These are phyloP conservation scores for Heliconius charithonia DNA, from an alignment of 2,888 invertebrate species.

Conservation along the genomic window DNA sequence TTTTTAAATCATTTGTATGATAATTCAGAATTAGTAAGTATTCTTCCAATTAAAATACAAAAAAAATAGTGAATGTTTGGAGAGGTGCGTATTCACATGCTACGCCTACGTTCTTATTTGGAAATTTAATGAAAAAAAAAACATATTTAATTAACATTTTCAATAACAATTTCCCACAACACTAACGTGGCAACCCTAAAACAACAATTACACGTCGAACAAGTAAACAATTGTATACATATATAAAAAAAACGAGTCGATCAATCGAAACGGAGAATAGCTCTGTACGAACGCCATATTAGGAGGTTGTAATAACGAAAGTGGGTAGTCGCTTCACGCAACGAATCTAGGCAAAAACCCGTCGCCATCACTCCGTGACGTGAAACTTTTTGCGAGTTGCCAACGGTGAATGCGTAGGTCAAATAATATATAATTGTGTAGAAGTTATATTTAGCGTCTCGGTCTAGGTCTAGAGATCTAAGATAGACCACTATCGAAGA, in stretches of 20 bases:
- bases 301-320: slow-evolving; percentile 47
- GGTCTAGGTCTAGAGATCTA: neutral
- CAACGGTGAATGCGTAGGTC: slow-evolving; percentile 28
- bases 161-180: neutral
- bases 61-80: too few relatives aligned
- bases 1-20: too few relatives aligned
- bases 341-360: slow-evolving; percentile 41
- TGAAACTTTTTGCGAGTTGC: slow-evolving; percentile 32
- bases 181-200: slow-evolving; percentile 26
- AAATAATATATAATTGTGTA: slow-evolving; percentile 5
- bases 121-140: neutral
- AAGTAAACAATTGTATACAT: slow-evolving; percentile 39
- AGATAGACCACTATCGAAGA: too few relatives aligned
- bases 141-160: neutral
- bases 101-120: too few relatives aligned
- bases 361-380: slow-evolving; percentile 40
- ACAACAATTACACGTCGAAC: slow-evolving; percentile 36
- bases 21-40: too few relatives aligned
- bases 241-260: slow-evolving; percentile 42
- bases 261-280: slow-evolving; percentile 48
- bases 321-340: slow-evolving; percentile 46
- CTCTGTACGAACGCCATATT: slow-evolving; percentile 44
- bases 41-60: too few relatives aligned
- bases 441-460: neutral
- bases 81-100: too few relatives aligned